phyloP scores from a whole-genome alignment of 64 coral and sea anemone species.

The Acropora yongei region DNA sequence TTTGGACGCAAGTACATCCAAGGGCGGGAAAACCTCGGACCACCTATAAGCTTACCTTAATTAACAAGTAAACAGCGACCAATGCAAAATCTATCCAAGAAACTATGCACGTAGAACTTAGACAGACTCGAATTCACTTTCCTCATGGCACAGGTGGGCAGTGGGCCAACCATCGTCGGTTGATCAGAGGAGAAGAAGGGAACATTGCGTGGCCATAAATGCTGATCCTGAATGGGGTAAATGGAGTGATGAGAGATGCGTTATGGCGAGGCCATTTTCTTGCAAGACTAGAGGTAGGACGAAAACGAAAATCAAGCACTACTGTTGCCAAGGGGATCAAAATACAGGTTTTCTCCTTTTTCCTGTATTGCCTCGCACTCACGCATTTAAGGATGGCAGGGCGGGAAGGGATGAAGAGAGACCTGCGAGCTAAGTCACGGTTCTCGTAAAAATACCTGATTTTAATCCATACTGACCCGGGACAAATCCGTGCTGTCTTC shows the following conservation, averaged over 20 bases:
- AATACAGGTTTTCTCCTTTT: too few species aligned
- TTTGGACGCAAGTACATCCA: background rate
- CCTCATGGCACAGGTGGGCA: constrained; percentile 28
- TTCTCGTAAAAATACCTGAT: too few species aligned
- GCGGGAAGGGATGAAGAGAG: too few species aligned
- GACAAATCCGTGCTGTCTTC: background rate
- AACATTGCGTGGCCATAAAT: constrained; percentile 65
- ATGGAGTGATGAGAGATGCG: constrained; percentile 68
- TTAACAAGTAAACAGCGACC: too few species aligned
- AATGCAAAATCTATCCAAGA: background rate
- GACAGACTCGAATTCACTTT: background rate
- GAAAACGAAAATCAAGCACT: background rate
- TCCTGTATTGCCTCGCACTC: too few species aligned
- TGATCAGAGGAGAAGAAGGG: background rate
- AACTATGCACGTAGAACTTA: too few species aligned
- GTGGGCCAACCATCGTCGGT: constrained; percentile 38
- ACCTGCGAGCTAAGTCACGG: too few species aligned
- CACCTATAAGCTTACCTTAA: background rate
- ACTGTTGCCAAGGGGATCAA: background rate
- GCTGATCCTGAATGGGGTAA: constrained; percentile 73
- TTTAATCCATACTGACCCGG: too few species aligned
- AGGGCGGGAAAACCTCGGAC: background rate
- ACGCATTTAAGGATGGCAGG: too few species aligned
- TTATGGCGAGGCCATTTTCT: constrained; percentile 45
- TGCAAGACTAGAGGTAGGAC: constrained; percentile 59